Evolutionary conservation across 2,113 vertebrate species (phyloP).

Genomic region (Ranitomeya variabilis): DNA sequence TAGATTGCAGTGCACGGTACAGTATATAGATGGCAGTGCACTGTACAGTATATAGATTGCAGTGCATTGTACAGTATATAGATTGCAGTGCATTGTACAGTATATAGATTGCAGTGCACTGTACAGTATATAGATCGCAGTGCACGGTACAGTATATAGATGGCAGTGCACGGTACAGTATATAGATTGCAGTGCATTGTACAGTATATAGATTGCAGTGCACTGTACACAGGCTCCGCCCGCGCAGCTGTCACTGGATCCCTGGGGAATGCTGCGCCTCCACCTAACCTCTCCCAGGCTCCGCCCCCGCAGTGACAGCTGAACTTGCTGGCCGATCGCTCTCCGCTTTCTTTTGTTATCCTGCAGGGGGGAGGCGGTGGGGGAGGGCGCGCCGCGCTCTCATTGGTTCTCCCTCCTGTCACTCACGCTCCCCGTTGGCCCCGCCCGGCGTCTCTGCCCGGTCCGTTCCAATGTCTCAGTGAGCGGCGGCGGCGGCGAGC

Average conservation of each 20-base stretch:
- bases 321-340: neutral
- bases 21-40: too few relatives aligned
- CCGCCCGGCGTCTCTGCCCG: constrained; percentile 44
- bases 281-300: neutral
- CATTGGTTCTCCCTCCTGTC: constrained; percentile 1
- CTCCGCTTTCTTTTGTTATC: constrained; percentile 56
- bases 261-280: constrained; percentile 49
- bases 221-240: constrained; percentile 18
- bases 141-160: neutral
- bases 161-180: neutral
- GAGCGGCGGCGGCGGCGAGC: constrained; percentile 40
- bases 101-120: too few relatives aligned
- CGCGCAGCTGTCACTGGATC: constrained; percentile 55
- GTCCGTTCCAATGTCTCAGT: constrained; percentile 48
- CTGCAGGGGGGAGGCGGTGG: neutral
- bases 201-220: neutral
- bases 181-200: neutral
- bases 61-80: too few relatives aligned
- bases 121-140: too few relatives aligned
- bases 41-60: too few relatives aligned
- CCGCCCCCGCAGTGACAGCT: constrained; percentile 34
- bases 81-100: too few relatives aligned
- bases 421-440: neutral
- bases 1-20: too few relatives aligned
- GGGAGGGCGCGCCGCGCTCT: constrained; percentile 23